Percentiles rank a stretch among this genome's conserved stretches.
These are phyloP conservation scores for Menidia beryllina DNA, from an alignment of 2,113 vertebrate genomes.

Conservation along the genomic window DNA sequence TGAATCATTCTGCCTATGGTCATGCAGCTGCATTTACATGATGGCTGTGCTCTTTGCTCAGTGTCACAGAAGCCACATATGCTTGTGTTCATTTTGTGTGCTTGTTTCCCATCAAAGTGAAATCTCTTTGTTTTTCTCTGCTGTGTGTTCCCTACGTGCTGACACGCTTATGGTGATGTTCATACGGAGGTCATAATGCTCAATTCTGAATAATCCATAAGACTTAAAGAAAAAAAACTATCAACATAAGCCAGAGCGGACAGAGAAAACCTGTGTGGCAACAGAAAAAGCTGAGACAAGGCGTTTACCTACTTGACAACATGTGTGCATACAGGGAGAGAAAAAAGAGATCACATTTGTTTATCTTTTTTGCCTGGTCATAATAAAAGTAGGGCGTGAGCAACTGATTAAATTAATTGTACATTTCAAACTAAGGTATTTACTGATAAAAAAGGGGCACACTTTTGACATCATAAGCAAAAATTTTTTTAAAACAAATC, in stretches of 20 bases:
- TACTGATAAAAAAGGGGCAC: not conserved
- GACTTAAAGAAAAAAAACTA: not conserved
- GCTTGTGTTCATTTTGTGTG: constrained; percentile 34
- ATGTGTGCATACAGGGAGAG: no score
- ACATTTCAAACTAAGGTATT: not conserved
- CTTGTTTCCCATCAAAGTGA: constrained; percentile 22
- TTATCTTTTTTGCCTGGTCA: not conserved
- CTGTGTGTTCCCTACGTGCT: not conserved
- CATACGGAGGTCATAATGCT: not conserved
- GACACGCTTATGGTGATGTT: not conserved
- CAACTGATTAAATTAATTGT: not conserved
- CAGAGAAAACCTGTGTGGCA: not conserved
- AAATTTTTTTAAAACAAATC: no score
- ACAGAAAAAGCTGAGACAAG: not conserved
- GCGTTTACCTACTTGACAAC: no score
- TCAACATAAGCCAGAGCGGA: no score
- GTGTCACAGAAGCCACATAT: constrained; percentile 59
- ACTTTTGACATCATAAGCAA: not conserved
- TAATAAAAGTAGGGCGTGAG: not conserved
- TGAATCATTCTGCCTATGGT: constrained; percentile 64
- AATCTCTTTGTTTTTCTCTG: not conserved
- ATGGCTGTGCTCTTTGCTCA: constrained; percentile 39
- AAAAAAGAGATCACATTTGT: no score
- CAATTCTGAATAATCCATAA: not conserved
- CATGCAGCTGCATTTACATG: constrained; percentile 53